Base-by-base conservation (phyloP, 2,113 vertebrate species). In the Serilophus lunatus region DNA sequence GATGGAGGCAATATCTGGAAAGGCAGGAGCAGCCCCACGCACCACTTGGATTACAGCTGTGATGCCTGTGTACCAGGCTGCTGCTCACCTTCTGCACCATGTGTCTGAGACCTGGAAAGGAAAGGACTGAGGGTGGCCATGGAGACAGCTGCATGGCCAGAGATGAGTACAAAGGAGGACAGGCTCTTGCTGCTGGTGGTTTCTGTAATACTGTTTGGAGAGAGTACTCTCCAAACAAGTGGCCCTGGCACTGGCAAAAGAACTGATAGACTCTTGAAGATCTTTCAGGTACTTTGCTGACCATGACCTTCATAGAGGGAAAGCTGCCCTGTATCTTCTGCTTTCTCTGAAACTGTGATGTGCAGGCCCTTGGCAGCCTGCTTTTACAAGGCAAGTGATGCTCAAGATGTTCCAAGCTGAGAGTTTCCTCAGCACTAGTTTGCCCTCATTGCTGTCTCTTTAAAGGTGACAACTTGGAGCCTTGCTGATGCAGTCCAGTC, bases 11-110 rank as follows among this genome's bases (percentile, higher is more conserved):
- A 12, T 12, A 31, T 35, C 69, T 54, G 64, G 49, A 22, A 42
- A 60, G 50, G 17, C 1, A 1, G 42, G 70, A 81, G 29, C 40
- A 81, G 45, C 28, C 26, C 28, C 38, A 4, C 1, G 1, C 24
- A 5, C 11, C 1, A 0, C 8, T 38, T 26, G 65, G 26, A 35
- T 28, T 78, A 24, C 45, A 20, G 40, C 50, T 64, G 49, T 2
- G 3, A 4, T 54, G 45, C 12, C 57, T 1, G 0, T 0, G 22
- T 45, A 18, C 44, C 44, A 45, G 44, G 18, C 59, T 44, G 64
- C 61, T 0, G 1, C 59, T 50, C 0, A 0, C 11, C 20, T 9
- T 4, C 7, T 19, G 74, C 38, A 13, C 31, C 1, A 0, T 2
- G 18, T 28, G 13, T 9, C 12, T 6, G 38, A 63, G 53, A 36